Percentiles rank a stretch among this genome's conserved stretches.
Evolutionary conservation across 2,797 vertebrate genomes (phyloP).

Genomic region (Eulemur mongoz): DNA sequence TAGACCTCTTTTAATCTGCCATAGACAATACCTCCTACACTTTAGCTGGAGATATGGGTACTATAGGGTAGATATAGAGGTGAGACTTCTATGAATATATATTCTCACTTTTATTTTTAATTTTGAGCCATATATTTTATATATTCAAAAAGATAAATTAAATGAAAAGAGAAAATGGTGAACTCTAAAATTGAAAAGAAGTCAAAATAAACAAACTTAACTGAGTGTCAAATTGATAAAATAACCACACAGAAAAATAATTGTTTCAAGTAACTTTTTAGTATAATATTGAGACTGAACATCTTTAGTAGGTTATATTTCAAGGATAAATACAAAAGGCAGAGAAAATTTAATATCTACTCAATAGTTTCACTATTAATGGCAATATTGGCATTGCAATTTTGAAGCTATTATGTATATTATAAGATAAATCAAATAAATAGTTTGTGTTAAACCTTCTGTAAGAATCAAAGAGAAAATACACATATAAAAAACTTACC

Average conservation of each 20-base stretch:
- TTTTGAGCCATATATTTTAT: neutral
- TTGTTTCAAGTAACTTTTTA: neutral
- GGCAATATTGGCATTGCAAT: neutral
- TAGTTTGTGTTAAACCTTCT: neutral
- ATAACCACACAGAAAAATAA: neutral
- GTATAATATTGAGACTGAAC: neutral
- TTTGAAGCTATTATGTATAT: neutral
- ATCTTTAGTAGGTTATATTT: neutral
- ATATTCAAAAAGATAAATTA: neutral
- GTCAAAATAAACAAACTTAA: neutral
- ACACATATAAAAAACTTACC: neutral
- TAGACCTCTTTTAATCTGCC: neutral
- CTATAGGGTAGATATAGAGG: neutral
- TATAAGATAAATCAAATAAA: neutral
- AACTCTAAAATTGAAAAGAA: constrained; percentile 4
- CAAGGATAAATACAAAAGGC: neutral
- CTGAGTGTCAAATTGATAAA: neutral
- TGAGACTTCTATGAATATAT: neutral
- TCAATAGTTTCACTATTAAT: neutral
- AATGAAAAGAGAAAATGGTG: neutral
- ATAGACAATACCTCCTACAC: neutral
- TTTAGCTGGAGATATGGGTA: neutral
- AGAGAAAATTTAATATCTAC: neutral
- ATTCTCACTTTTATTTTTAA: neutral
- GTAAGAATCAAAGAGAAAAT: neutral